Percentiles rank a stretch among this genome's conserved stretches.
Evolutionary conservation across 2,797 vertebrate species (phyloP).

Genomic region (Poeciliopsis turneri): DNA sequence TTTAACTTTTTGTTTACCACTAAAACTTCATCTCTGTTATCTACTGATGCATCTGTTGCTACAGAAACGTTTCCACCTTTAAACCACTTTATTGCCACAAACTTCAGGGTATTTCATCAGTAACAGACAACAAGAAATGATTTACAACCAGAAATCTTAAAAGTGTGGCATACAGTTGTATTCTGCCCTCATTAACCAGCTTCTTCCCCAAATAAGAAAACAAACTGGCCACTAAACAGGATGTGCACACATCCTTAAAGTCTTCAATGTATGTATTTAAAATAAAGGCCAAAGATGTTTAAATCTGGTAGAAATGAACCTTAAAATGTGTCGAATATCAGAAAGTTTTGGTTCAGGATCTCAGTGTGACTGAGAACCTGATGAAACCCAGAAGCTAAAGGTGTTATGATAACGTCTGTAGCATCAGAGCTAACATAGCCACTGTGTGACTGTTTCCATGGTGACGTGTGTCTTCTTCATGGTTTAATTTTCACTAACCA

Average conservation of each 20-base stretch:
- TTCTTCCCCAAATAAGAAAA: neutral
- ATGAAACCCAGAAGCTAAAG: neutral
- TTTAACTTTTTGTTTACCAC: neutral
- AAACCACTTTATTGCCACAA: neutral
- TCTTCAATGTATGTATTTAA: neutral
- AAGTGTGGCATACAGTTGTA: neutral
- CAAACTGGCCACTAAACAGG: no score
- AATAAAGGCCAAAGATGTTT: no score
- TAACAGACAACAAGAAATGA: neutral
- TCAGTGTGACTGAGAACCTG: neutral
- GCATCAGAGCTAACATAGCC: neutral
- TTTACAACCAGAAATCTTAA: neutral
- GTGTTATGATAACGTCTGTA: neutral
- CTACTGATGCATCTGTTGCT: neutral
- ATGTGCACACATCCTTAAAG: neutral
- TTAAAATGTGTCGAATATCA: neutral
- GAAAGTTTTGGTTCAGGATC: neutral
- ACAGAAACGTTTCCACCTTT: neutral
- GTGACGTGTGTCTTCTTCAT: neutral
- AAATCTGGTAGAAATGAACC: neutral
- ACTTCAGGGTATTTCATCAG: neutral
- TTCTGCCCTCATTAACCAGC: neutral
- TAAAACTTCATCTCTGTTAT: neutral
- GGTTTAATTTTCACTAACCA: conserved; percentile 40
- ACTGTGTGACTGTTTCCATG: conserved; percentile 6